phyloP scores from a whole-genome alignment of 2,888 invertebrate genomes.

The Griposia aprilina region DNA sequence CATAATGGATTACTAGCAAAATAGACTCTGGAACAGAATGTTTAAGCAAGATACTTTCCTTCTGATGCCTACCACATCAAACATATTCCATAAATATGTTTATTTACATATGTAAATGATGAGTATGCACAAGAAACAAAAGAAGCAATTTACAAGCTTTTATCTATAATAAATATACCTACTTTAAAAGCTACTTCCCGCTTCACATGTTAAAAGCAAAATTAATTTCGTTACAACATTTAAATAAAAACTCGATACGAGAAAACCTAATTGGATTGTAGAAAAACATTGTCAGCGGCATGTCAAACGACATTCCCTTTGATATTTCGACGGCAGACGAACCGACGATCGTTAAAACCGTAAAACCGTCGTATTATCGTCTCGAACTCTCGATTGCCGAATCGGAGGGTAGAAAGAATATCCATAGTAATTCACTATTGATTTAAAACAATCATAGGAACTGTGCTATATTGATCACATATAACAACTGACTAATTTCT shows the following conservation, averaged over 20 bases:
- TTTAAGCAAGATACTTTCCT: neutral
- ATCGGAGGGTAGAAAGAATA: neutral
- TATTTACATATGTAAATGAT: neutral
- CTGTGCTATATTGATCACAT: neutral
- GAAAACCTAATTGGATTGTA: constrained; percentile 38
- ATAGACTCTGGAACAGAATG: neutral
- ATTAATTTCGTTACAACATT: constrained; percentile 22
- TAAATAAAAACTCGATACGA: constrained; percentile 25
- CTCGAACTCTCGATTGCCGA: neutral
- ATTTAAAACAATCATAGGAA: neutral
- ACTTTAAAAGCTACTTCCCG: neutral
- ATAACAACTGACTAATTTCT: too few species aligned
- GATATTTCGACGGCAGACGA: constrained; percentile 35
- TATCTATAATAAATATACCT: neutral
- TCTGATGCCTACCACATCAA: neutral
- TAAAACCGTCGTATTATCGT: too few species aligned
- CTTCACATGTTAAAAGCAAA: constrained; percentile 10
- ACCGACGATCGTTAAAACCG: constrained; percentile 34
- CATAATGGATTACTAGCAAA: constrained; percentile 14
- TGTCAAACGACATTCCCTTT: constrained; percentile 40
- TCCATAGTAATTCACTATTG: neutral
- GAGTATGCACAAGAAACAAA: neutral
- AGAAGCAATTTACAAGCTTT: constrained; percentile 5
- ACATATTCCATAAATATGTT: neutral
- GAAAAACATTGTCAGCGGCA: constrained; percentile 29